phyloP scores from a whole-genome alignment of 2,113 vertebrate genomes.

The Bubalus kerabau region DNA sequence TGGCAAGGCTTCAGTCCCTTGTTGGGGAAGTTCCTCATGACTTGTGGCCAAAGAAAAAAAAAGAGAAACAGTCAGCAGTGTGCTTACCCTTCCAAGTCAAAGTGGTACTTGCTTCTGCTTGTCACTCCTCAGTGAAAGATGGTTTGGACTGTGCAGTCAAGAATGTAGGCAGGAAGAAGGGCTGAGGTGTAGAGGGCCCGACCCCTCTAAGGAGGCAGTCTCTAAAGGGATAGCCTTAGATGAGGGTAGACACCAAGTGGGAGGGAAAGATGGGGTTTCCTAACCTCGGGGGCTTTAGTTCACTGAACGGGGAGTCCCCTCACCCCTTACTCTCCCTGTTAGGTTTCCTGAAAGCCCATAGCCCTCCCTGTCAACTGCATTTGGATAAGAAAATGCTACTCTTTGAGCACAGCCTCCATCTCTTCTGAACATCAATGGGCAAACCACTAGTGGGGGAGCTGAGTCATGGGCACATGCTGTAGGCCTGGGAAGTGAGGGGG shows the following conservation, averaged over 20 bases:
- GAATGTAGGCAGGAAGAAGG: neutral
- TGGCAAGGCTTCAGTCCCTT: neutral
- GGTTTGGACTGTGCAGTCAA: neutral
- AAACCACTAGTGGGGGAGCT: neutral
- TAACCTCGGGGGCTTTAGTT: conserved; percentile 37
- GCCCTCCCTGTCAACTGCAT: neutral
- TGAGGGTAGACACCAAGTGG: conserved; percentile 16
- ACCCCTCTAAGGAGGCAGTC: neutral
- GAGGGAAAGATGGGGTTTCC: conserved; percentile 45
- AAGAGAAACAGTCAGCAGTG: neutral
- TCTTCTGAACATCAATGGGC: conserved; percentile 8
- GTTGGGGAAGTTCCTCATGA: neutral
- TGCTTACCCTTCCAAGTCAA: neutral
- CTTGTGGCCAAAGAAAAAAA: neutral
- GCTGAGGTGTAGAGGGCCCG: neutral
- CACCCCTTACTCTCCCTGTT: neutral
- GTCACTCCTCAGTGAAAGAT: neutral
- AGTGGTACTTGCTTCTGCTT: neutral
- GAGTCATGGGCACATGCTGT: conserved; percentile 42
- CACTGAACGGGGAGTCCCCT: conserved; percentile 38
- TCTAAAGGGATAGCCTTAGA: conserved; percentile 18
- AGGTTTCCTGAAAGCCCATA: neutral
- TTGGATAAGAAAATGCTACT: neutral
- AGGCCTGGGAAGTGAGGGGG: neutral
- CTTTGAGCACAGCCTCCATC: conserved; percentile 11